Evolutionary conservation across 2,888 invertebrate species (phyloP).

Genomic region (Spisula subtruncata): DNA sequence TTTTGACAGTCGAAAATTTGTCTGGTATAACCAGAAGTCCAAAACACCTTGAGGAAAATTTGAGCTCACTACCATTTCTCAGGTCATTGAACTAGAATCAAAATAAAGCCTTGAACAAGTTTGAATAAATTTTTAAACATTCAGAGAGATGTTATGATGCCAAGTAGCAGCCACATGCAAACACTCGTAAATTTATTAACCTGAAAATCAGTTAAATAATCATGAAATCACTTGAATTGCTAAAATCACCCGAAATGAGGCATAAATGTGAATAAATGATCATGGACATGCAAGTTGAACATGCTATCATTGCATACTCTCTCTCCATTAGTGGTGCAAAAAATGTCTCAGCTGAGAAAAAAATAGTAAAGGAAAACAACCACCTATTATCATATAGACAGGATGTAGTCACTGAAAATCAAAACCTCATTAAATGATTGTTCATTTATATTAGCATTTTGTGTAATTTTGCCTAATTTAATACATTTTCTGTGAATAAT

Average conservation of each 20-base stretch:
- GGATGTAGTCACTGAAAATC: not conserved
- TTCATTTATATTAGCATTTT: not conserved
- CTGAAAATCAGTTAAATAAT: not conserved
- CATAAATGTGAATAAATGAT: conserved; percentile 8
- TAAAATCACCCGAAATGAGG: not conserved
- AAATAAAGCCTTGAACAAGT: too few relatives aligned
- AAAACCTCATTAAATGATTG: not conserved
- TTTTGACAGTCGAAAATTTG: too few relatives aligned
- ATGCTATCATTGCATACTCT: not conserved
- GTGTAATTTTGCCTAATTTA: not conserved
- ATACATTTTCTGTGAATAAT: not conserved
- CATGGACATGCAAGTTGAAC: not conserved
- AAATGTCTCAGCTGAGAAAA: not conserved
- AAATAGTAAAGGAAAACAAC: not conserved
- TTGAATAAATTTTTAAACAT: not conserved
- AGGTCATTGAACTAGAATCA: too few relatives aligned
- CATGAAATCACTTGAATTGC: not conserved
- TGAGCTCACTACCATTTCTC: too few relatives aligned
- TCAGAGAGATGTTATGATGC: not conserved
- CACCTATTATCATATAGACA: not conserved
- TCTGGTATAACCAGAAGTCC: too few relatives aligned
- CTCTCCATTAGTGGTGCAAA: not conserved
- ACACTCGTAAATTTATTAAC: not conserved
- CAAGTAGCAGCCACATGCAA: not conserved
- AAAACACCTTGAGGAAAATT: too few relatives aligned